Evolutionary conservation across 1,140 invertebrate species (phyloP), one percentile per base, ranked within the genome.

Genomic region (Drosophila setifemur): DNA sequence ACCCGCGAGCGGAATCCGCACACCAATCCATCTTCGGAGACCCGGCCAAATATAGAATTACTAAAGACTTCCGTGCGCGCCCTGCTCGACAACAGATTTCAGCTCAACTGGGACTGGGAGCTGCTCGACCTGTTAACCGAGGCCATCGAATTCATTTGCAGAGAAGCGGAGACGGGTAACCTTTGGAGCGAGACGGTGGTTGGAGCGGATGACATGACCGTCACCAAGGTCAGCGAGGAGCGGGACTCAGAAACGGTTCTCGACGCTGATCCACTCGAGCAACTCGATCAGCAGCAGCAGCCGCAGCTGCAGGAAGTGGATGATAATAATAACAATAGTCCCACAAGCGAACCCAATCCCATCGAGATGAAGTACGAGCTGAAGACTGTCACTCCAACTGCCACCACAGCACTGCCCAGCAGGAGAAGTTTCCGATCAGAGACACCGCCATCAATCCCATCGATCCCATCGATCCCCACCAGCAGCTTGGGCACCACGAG

Each of bases 321-420:
- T 40, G 61, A 55, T 8, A 76, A 50, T 25, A 77, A 63, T 31
- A 81, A 54, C 28, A 54, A 7, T n/a, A 74, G 21, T 33, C 44
- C 1, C 23, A 50, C 3, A 12, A 49, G n/a, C 11, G 33, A 33
- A 9, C 45, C 12, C 7, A 47, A 48, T 5, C 26, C 18, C 9
- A 16, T 9, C 40, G 55, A 86, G 0, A 85, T 85, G 81, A 85
- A 86, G 61, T 86, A 86, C 61, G 74, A 85, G 35, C 28, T 53
- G 14, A 53, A 49, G 28, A 23, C 57, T 25, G 23, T 60, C 52
- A 29, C 58, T 31, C 12, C 37, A 2, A 23, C 21, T 21, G 23
- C 64, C 52, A 26, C 58, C 33, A 9, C 40, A 55, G 4, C 60
- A 45, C 31, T 37, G 33, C 11, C 52, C 25, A 60, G 19, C 7